Percentiles rank a stretch among this genome's conserved stretches.
phyloP scores from a whole-genome alignment of 2,797 vertebrate species.

The Schizothorax lantsangensis region DNA sequence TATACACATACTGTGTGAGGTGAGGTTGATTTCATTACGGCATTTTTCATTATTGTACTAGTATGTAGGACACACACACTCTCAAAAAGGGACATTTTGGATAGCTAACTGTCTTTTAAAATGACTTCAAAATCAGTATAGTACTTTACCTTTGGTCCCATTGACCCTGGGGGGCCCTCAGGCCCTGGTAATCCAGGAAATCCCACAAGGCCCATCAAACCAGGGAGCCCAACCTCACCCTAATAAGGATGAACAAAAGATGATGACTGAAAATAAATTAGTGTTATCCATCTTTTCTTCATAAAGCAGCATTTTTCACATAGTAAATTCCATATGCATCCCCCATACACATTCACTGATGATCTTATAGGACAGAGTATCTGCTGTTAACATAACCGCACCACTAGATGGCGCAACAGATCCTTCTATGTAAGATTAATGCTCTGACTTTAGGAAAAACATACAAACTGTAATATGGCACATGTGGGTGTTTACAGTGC shows the following conservation, averaged over 20 bases:
- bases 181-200: constrained; percentile 96
- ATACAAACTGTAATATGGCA: not conserved
- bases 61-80: not conserved
- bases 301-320: not conserved
- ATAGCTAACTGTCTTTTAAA: not conserved
- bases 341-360: not conserved
- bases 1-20: not conserved
- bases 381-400: not conserved
- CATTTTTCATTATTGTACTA: not conserved
- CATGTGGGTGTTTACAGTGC: not conserved
- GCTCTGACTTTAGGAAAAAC: not conserved
- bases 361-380: not conserved
- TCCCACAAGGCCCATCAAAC: constrained; percentile 91
- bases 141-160: constrained; percentile 86
- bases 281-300: not conserved
- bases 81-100: not conserved
- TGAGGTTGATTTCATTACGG: not conserved
- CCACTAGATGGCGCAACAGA: constrained; percentile 37
- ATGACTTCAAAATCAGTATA: not conserved
- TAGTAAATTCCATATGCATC: not conserved
- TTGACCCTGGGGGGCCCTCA: constrained; percentile 88
- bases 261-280: no score
- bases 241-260: constrained; percentile 59
- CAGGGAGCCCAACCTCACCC: constrained; percentile 92
- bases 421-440: not conserved